These are phyloP conservation scores for Myotis brandtii DNA, from an alignment of 2,113 vertebrate species.

Conservation along the genomic window DNA sequence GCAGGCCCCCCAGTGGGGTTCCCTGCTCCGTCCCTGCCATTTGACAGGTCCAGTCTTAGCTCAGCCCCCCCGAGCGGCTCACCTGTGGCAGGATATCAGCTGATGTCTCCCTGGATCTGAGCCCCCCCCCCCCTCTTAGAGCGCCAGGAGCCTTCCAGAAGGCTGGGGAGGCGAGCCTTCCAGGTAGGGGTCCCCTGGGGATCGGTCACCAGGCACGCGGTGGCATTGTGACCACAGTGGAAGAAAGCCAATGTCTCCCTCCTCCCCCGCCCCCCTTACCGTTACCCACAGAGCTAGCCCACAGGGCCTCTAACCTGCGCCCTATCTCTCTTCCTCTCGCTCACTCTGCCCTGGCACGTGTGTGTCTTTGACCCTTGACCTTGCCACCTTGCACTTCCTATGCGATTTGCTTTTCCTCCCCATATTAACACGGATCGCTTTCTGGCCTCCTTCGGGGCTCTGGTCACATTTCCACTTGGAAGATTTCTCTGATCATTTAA, in stretches of 20 bases:
- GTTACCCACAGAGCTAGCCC: accelerated
- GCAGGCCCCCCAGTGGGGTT: not conserved
- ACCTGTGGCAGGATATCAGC: not conserved
- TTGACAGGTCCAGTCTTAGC: not conserved
- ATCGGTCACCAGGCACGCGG: accelerated
- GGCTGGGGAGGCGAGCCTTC: not conserved
- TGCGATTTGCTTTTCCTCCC: not conserved
- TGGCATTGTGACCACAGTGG: accelerated
- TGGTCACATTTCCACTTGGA: not conserved
- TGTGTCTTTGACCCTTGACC: not conserved
- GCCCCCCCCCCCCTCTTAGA: not conserved
- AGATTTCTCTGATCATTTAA: not conserved
- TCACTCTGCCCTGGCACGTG: too few relatives aligned
- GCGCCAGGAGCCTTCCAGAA: not conserved
- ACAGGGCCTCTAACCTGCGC: accelerated
- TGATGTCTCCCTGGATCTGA: accelerated
- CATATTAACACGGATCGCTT: not conserved
- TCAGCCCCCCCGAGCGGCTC: accelerated
- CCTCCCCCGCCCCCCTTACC: too few relatives aligned
- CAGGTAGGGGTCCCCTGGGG: not conserved
- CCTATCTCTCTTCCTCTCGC: accelerated
- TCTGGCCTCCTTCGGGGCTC: not conserved
- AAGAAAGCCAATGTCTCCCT: too few relatives aligned
- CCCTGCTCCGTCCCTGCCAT: not conserved
- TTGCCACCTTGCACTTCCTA: not conserved